phyloP scores from a whole-genome alignment of 2,797 vertebrate genomes.

The Poecilia picta region DNA sequence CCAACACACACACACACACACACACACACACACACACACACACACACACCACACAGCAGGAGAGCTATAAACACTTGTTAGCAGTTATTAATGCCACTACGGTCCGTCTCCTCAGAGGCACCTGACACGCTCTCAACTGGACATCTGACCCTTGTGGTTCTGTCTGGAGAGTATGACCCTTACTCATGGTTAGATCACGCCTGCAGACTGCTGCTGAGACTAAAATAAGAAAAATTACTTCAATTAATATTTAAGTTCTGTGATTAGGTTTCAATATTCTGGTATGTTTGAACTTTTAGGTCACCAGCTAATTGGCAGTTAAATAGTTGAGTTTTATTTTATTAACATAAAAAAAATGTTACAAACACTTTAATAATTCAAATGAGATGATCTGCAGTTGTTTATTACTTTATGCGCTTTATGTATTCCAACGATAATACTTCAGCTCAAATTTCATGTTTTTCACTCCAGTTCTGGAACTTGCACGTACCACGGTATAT shows the following conservation, averaged over 20 bases:
- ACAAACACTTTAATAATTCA: not conserved
- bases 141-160: conserved; percentile 50
- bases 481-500: not conserved
- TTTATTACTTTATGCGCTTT: not conserved
- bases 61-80: conserved; percentile 54
- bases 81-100: conserved; percentile 60
- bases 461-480: not conserved
- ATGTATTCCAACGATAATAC: not conserved
- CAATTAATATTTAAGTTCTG: not conserved
- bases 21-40: not conserved
- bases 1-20: conserved; percentile 3
- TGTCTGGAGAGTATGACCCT: conserved; percentile 43
- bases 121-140: conserved; percentile 44
- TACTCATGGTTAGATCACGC: conserved; percentile 49
- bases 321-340: too few relatives aligned
- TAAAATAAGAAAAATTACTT: conserved; percentile 44
- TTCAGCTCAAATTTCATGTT: not conserved
- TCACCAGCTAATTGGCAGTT: not conserved
- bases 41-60: conserved; percentile 14
- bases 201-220: conserved; percentile 36
- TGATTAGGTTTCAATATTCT: not conserved
- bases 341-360: not conserved
- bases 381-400: not conserved
- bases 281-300: not conserved
- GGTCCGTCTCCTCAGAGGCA: conserved; percentile 51